phyloP scores from a whole-genome alignment of 2,888 invertebrate species.

The Linnaemya tessellans region DNA sequence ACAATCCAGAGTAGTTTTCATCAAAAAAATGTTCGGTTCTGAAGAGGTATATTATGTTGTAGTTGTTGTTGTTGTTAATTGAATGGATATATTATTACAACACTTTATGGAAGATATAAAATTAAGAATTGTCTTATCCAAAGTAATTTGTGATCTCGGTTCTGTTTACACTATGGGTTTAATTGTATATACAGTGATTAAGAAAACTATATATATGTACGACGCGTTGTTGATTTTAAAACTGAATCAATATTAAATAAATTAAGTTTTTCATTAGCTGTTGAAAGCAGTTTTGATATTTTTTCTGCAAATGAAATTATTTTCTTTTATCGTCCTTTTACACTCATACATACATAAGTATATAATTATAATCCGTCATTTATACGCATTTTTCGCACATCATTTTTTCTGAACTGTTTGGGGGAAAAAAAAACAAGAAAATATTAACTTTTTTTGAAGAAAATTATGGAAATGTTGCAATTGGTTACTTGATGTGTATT shows the following conservation, averaged over 20 bases:
- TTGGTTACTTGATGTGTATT: neutral
- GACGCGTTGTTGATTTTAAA: neutral
- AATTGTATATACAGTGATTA: neutral
- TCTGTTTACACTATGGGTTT: neutral
- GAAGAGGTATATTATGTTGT: slow-evolving; percentile 59
- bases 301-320: neutral
- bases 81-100: slow-evolving; percentile 41
- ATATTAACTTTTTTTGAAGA: neutral
- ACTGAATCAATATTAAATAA: neutral
- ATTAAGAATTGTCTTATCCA: neutral
- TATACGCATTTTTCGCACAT: slow-evolving; percentile 69
- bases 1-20: slow-evolving; percentile 50
- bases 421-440: slow-evolving; percentile 25
- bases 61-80: slow-evolving; percentile 38
- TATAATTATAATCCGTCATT: slow-evolving; percentile 55
- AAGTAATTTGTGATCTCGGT: neutral
- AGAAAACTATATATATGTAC: neutral
- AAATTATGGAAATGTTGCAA: slow-evolving; percentile 7
- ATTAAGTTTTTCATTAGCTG: neutral
- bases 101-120: neutral
- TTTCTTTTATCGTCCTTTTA: slow-evolving; percentile 61
- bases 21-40: slow-evolving; percentile 42
- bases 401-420: slow-evolving; percentile 43
- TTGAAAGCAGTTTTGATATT: neutral
- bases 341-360: slow-evolving; percentile 23